Evolutionary conservation across 92 coral and sea anemone species (phyloP), one percentile per base, ranked within the genome.

Genomic region (Umimayanthus chanpuru): DNA sequence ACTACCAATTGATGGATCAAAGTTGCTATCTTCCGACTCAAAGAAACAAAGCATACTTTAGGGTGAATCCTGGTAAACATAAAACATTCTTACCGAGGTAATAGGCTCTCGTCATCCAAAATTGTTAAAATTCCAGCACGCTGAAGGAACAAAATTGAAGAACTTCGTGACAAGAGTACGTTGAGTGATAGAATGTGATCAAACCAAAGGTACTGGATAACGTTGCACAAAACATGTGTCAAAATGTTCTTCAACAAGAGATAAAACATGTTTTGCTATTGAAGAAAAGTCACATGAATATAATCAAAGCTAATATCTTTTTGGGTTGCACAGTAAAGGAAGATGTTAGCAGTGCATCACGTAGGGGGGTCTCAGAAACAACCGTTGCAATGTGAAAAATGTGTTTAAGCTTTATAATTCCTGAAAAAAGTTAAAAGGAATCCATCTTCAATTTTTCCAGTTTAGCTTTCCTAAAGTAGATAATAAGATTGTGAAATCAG

Each of bases 121-220:
- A 92, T 58, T 5, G 99, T 93, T 67, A 96, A 88, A 47, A 96
- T 88, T 81, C 99, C 99, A 65, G 97, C 96, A 58, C 93, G 89
- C 94, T 96, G 77, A 30, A 88, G 32, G 23, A 16, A 40, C 49
- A 87, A 71, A 65, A n/a, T 74, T 15, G 29, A 58, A 50, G 12
- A 80, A 55, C 4, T 10, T 76, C 49, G 11, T 30, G 26, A 41
- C 14, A 18, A 53, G 18, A 53, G 58, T 18, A 53, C 18, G 58
- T 53, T 11, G 58, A 53, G 58, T 1, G 18, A 53, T 11, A 11
- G 56, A 11, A 50, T 50, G 56, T 50, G 16, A 50, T 50, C 40
- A 50, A 53, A 74, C 44, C 23, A 41, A 76, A 26, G 36, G 36
- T 0, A n/a, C 16, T 76, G 2, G 49, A 43, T 43, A 43, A 5